phyloP scores from a whole-genome alignment of 2,797 vertebrate species.

The Sebastes taczanowskii region DNA sequence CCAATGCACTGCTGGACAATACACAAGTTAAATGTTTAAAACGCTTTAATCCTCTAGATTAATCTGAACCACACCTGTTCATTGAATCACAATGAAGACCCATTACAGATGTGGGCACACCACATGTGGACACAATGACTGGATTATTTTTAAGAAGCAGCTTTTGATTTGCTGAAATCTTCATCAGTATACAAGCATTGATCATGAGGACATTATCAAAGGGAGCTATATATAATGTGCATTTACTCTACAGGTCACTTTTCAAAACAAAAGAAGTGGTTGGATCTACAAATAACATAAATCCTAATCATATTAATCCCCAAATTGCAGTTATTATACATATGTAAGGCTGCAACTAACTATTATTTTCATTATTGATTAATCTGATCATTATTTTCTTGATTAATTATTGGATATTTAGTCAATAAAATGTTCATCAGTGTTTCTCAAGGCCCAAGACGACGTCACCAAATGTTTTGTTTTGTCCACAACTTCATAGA shows the following conservation, averaged over 20 bases:
- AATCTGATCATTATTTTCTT: too few species aligned
- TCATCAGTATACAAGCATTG: background rate
- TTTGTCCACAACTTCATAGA: conserved; percentile 47
- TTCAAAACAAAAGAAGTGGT: background rate
- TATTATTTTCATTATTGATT: fast-evolving
- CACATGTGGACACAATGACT: conserved; percentile 2
- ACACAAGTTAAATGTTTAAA: conserved; percentile 35
- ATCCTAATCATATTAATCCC: fast-evolving
- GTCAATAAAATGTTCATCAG: too few species aligned
- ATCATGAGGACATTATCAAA: conserved; percentile 10
- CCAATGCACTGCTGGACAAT: conserved; percentile 40
- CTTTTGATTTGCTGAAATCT: conserved; percentile 13
- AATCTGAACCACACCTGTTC: conserved; percentile 61
- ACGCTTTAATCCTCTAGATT: conserved; percentile 62
- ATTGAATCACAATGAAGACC: conserved; percentile 48
- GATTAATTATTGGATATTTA: too few species aligned
- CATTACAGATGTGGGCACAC: conserved; percentile 15
- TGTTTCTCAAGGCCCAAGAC: too few species aligned
- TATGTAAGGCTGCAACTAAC: too few species aligned
- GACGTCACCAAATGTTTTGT: too few species aligned
- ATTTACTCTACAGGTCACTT: background rate
- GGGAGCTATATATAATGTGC: too few species aligned
- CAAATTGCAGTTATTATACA: too few species aligned
- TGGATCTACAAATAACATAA: background rate
- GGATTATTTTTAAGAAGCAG: background rate